These are phyloP conservation scores for Seriola aureovittata DNA, from an alignment of 2,113 vertebrate species.

Conservation along the genomic window DNA sequence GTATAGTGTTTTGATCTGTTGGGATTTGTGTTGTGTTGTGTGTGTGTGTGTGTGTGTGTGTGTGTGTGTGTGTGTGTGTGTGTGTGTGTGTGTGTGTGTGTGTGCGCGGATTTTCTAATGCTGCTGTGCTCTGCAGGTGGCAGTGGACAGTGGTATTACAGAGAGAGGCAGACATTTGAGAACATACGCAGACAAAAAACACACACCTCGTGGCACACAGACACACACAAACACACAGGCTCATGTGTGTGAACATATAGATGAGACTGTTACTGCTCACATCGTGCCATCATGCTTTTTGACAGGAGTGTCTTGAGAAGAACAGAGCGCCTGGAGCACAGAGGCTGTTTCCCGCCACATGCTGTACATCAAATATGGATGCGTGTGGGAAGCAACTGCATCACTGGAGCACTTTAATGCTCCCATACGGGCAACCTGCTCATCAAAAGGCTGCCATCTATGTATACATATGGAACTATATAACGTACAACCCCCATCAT, in stretches of 20 bases:
- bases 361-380: conserved; percentile 70
- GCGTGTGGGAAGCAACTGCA: conserved; percentile 64
- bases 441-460: conserved; percentile 63
- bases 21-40: conserved; percentile 60
- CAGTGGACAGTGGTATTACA: conserved; percentile 68
- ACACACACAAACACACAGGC: neutral
- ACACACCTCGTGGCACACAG: neutral
- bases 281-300: conserved; percentile 41
- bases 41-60: no score
- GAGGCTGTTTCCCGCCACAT: conserved; percentile 62
- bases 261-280: conserved; percentile 33
- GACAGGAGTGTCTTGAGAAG: conserved; percentile 61
- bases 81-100: conserved; percentile 44
- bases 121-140: conserved; percentile 72
- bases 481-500: conserved; percentile 44
- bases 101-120: conserved; percentile 42
- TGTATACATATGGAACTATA: conserved; percentile 58
- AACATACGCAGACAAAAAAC: neutral
- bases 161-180: conserved; percentile 34
- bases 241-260: conserved; percentile 33
- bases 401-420: conserved; percentile 59
- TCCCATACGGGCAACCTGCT: conserved; percentile 37
- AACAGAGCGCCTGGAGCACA: conserved; percentile 58
- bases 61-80: conserved; percentile 43
- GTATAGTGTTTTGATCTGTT: conserved; percentile 74